phyloP scores from a whole-genome alignment of 2,888 invertebrate genomes.

The Melipona beecheii region DNA sequence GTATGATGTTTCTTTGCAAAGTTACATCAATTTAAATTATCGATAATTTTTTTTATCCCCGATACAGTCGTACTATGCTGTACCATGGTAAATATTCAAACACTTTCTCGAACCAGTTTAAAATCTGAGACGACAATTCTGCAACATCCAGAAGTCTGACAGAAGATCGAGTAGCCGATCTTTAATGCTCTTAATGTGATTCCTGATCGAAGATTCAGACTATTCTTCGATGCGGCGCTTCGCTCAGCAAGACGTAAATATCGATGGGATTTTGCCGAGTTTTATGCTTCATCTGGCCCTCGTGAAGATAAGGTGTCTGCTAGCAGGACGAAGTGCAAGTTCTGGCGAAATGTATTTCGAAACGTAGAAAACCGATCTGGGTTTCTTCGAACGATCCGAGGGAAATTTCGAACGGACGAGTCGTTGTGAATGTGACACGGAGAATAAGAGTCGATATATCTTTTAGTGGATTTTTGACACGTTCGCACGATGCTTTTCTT shows the following conservation, averaged over 20 bases:
- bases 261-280: slow-evolving; percentile 21
- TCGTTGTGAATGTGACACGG: background rate
- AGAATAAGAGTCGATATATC: background rate
- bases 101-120: too few species aligned
- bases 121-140: too few species aligned
- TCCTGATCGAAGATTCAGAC: background rate
- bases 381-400: background rate
- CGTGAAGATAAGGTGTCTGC: background rate
- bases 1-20: too few species aligned
- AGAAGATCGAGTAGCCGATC: background rate
- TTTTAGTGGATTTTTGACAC: background rate
- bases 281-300: slow-evolving; percentile 18
- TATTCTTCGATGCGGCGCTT: background rate
- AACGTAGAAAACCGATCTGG: fast-evolving
- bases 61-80: too few species aligned
- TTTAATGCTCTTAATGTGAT: slow-evolving; percentile 36
- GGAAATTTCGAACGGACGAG: background rate
- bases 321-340: background rate
- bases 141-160: background rate
- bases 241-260: slow-evolving; percentile 31
- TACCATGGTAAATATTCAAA: too few species aligned
- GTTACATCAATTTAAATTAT: too few species aligned
- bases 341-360: background rate
- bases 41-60: too few species aligned
- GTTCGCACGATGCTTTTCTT: too few species aligned